Evolutionary conservation across 2,797 vertebrate species (phyloP), one percentile per base, ranked within the genome.

Genomic region (Scomberomorus guttatus): DNA sequence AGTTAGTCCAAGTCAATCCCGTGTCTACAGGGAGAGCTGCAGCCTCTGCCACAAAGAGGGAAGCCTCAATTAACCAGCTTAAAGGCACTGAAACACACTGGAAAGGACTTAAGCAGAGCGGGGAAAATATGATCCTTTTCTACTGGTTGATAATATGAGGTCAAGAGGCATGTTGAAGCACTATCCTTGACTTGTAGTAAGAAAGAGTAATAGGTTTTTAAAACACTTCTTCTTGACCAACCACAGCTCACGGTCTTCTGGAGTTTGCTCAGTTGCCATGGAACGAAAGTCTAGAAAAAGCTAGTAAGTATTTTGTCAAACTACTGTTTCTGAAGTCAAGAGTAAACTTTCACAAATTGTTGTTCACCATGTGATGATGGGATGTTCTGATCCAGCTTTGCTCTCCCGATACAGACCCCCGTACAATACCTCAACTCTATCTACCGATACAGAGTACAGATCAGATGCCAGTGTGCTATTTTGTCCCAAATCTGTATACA

Each of bases 1-100:
- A 93, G 92, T 95, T 93, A 91, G 94, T 93, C 92, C 42, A 90
- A 93, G 93, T 96, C 96, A 96, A 97, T 97, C 95, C 93, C 90
- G 93, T 96, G 95, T 97, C 96, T 96, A 93, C 92, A 93, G 94
- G 94, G 94, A 95, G 94, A 95, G 95, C 93, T 93, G 93, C 81
- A 89, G 92, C 72, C 63, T 72, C 87, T 84, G 85, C 82, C 94
- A 95, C 92, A 94, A 94, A 94, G 91, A 92, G 89, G 46, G 73
- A 75, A 57, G 77, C 86, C 85, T 85, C 88, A 96, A 96, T 97
- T 97, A 97, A 96, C 94, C 92, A 91, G 94, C 94, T 93, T 93
- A 82, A 82, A 87, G 72, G 86, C 10, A 51, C 84, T 68, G 64
- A 77, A 82, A 88, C 87, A 91, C 92, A 90, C 93, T 86, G 89